phyloP scores from a whole-genome alignment of 2,113 vertebrate genomes.

The Xiphophorus hellerii region DNA sequence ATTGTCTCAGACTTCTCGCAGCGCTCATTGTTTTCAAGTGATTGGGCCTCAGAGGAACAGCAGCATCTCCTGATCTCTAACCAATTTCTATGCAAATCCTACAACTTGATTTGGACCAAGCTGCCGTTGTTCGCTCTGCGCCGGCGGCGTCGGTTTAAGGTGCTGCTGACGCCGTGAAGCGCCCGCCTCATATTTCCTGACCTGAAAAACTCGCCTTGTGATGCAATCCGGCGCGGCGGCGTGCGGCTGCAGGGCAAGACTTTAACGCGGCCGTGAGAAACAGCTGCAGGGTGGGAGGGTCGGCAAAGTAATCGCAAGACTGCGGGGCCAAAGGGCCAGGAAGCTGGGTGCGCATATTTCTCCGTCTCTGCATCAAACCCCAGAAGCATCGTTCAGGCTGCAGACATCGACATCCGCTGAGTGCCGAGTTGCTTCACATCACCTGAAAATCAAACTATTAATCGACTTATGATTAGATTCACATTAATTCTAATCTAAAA shows the following conservation, averaged over 20 bases:
- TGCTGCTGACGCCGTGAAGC: conserved; percentile 2
- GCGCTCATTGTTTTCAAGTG: conserved; percentile 48
- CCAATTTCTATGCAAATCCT: conserved; percentile 78
- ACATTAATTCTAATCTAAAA: no score
- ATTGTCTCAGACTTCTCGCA: conserved; percentile 41
- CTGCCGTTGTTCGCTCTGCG: conserved; percentile 35
- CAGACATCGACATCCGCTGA: conserved; percentile 28
- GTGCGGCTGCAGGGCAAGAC: conserved; percentile 6
- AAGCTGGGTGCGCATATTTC: conserved; percentile 44
- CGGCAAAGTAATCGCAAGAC: conserved; percentile 40
- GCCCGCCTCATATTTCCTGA: conserved; percentile 27
- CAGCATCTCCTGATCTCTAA: conserved; percentile 58
- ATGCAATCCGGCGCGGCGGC: conserved; percentile 32
- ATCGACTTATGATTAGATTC: no score
- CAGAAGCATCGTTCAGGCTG: conserved; percentile 39
- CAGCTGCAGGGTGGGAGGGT: conserved; percentile 38
- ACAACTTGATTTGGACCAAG: conserved; percentile 46
- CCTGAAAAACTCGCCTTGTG: conserved; percentile 35
- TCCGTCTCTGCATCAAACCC: conserved; percentile 10
- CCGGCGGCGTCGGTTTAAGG: conserved; percentile 29
- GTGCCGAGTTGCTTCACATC: conserved; percentile 26
- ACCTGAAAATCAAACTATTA: no score
- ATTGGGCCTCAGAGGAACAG: conserved; percentile 52
- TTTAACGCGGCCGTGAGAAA: conserved; percentile 49
- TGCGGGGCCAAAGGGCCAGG: conserved; percentile 59